Base-by-base conservation (phyloP, 2,113 vertebrate genomes). In the Desmodus rotundus region DNA sequence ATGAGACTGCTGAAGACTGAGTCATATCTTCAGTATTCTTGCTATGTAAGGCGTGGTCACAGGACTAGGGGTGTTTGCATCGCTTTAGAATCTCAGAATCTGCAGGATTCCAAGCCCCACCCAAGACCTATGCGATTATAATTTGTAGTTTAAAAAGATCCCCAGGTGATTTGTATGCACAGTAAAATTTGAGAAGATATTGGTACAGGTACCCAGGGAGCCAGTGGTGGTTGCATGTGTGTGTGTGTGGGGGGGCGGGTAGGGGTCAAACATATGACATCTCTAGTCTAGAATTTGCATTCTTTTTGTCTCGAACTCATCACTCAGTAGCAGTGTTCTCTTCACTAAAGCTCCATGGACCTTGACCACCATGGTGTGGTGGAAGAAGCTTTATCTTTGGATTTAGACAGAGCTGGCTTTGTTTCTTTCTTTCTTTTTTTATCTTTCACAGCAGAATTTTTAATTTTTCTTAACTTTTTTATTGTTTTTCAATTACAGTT, bases 31-130 rank as follows among this genome's bases (percentile, higher is more conserved):
- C 45, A 83, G 89, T 70, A 92, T 52, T 1, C 38, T 52, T 24
- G 22, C 19, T 54, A 4, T 0, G 0, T 15, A 45, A 58, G 22
- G 3, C 52, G 31, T 86, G 58, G 45, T 7, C 41, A 20, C 50
- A 81, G 33, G 65, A 31, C 12, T 36, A 70, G 43, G 33, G 50
- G n/a, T 1, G 1, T 74, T 83, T 93, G 31, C n/a, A 9, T 83
- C 22, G 45, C 38, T 31, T n/a, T 54, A 58, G 15, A 80, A 50
- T 93, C 43, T 91, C 45, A 74, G 54, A 93, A 43, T 96, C 54
- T 74, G 22, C 33, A 93, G 56, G 36, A 56, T 91, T 19, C 52
- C 54, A 91, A 58, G n/a, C 9, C 36, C 15, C 1, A 17, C 3
- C 15, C 28, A 82, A 94, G 73, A 88, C 4, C 4, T 50, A 41